Evolutionary conservation across 2,888 invertebrate species (phyloP), one percentile per base, ranked within the genome.

Genomic region (Blastobasis lacticolella): DNA sequence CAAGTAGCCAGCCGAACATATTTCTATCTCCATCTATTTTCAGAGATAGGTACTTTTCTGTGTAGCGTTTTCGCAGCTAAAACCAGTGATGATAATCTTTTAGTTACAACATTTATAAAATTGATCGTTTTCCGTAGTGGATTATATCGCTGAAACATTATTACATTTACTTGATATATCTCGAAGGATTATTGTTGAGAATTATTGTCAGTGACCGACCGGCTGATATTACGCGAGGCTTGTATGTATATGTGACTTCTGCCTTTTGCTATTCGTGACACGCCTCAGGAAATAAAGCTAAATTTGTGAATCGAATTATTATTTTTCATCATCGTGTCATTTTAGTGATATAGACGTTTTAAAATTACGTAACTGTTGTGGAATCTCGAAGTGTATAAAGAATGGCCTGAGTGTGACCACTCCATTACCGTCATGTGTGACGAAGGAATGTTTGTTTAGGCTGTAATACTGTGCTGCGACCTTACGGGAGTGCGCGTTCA

Each of bases 11-110:
- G 71, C 81, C 82, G 84, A 84, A 86, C 85, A 85, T 79, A 84
- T 81, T 90, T 90, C 89, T 89, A 90, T 90, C 90, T 90, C 90
- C 90, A 90, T 91, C 91, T 91, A 91, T 91, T 91, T 91, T 91
- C 91, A 91, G 91, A 91, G 88, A 85, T 89, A 91, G 90, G 91
- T 91, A 91, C 91, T 91, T 91, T 88, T 88, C 77, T 84, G 80
- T 75, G 88, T 88, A 87, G 88, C 88, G 88, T 88, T 88, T 89
- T 89, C 85, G 90, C 90, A 90, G 90, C 90, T 53, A 84, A 83
- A 89, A 86, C 88, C 88, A 90, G 90, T 89, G 90, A 90, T 90
- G 89, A 82, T 90, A 89, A 89, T 90, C 90, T 90, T 89, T 84
- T 87, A 88, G 84, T 82, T 86, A 77, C 84, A 83, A 79, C 78